A percentile compares a stretch with the other conserved stretches of the same genome.
Conservation (phyloP, 2,113 vertebrate genomes). For the Centropus bengalensis region DNA sequence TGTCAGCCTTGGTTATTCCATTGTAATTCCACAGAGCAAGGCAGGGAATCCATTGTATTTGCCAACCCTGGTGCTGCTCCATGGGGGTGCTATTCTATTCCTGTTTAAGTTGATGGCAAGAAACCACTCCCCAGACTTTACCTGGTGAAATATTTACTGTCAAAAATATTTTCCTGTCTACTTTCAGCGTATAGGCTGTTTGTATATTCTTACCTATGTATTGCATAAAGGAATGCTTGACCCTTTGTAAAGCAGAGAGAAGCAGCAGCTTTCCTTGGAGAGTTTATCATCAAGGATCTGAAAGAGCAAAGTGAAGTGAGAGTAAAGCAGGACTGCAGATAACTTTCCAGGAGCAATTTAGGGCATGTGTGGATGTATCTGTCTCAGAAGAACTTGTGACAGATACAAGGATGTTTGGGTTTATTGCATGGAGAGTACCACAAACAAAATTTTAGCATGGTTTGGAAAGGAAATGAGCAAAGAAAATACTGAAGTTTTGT, state of each 20-base stretch:
- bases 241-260: background rate
- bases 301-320: background rate
- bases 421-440: rapidly evolving
- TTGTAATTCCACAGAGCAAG: rapidly evolving
- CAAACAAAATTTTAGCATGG: rapidly evolving
- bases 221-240: background rate
- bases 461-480: background rate
- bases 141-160: background rate
- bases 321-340: background rate
- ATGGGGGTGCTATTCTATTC: background rate
- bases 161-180: too few species aligned
- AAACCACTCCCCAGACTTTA: background rate
- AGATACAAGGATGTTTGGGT: background rate
- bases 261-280: background rate
- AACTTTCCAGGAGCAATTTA: background rate
- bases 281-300: background rate
- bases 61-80: background rate
- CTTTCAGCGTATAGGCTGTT: rapidly evolving
- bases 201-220: background rate
- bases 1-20: background rate
- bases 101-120: background rate
- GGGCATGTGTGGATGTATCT: background rate
- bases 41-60: background rate
- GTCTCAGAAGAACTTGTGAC: background rate
- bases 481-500: background rate